Evolutionary conservation across 2,888 invertebrate genomes (phyloP), one percentile per base, ranked within the genome.

Genomic region (Silvanus unidentatus): DNA sequence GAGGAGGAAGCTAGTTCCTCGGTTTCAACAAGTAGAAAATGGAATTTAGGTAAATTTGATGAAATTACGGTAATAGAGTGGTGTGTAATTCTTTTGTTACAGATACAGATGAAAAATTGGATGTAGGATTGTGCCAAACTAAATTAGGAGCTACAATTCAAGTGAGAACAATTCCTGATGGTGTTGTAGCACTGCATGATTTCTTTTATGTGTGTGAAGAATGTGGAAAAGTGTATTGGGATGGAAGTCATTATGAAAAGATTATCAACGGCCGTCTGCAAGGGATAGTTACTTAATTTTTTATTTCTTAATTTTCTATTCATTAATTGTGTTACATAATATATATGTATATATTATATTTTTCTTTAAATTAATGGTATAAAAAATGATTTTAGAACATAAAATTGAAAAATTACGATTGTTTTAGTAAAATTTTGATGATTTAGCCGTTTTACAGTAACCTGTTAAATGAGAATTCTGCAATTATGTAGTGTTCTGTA

Each of bases 151-250:
- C 70, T 8, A 63, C 65, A 53, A 75, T 84, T 58, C 75, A 79
- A 64, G 73, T 80, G 44, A 73, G 76, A 40, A 66, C 48, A 2
- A 55, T 72, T 13, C 72, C 71, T 1, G 44, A 53, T 1, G 58
- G 60, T 6, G 52, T 71, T 9, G 36, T 72, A 15, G 49, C 60
- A 28, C 66, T 64, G 48, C 52, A 56, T 14, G 75, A 80, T 43
- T 54, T 74, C 45, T 86, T 83, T 62, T 80, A 80, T 55, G 70
- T 86, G 27, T 90, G 90, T 70, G 79, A 81, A 53, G 65, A 63
- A 16, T 90, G 89, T 72, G 89, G 88, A 0, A 84, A 83, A 65
- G 74, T 86, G 40, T 87, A 81, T 67, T 88, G 88, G 84, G 82
- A 84, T 49, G 72, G 71, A 10, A 62, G 62, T 39, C 71, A 71